Evolutionary conservation across 2,888 invertebrate species (phyloP).

Genomic region (Gymnoscelis rufifasciata): DNA sequence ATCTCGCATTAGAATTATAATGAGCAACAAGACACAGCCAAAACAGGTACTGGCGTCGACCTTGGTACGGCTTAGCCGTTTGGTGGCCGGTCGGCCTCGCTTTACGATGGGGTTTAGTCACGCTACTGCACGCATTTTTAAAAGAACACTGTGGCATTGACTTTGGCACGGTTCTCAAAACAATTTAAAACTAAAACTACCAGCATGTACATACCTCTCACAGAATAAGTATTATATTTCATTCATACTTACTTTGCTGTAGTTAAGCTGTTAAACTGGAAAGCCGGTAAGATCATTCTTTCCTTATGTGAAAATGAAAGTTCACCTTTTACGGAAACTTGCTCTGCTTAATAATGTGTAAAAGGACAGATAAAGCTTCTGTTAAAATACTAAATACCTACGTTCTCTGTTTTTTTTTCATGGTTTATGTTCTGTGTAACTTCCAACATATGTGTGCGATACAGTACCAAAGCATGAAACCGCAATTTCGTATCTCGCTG

Average conservation of each 20-base stretch:
- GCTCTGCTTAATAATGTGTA: slow-evolving; percentile 18
- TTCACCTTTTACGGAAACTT: slow-evolving; percentile 43
- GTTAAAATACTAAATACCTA: slow-evolving; percentile 13
- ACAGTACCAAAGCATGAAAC: not conserved
- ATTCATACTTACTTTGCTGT: not conserved
- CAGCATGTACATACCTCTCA: not conserved
- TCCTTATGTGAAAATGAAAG: slow-evolving; percentile 35
- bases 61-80: slow-evolving; percentile 60
- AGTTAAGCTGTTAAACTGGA: not conserved
- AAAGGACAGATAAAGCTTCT: slow-evolving; percentile 6
- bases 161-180: slow-evolving; percentile 7
- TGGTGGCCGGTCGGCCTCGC: slow-evolving; percentile 64
- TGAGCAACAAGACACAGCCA: slow-evolving; percentile 33
- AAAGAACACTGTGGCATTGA: slow-evolving; percentile 25
- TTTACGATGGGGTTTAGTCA: slow-evolving; percentile 62
- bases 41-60: slow-evolving; percentile 44
- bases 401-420: slow-evolving; percentile 3
- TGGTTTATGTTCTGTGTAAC: no score
- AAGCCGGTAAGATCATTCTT: not conserved
- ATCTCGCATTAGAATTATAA: slow-evolving; percentile 41
- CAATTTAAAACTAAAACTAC: slow-evolving; percentile 5
- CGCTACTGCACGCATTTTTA: slow-evolving; percentile 43
- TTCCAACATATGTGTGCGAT: not conserved
- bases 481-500: not conserved
- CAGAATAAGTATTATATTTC: not conserved